Conservation (phyloP, 1,140 invertebrate species). For the Anagrus nilaparvatae region DNA sequence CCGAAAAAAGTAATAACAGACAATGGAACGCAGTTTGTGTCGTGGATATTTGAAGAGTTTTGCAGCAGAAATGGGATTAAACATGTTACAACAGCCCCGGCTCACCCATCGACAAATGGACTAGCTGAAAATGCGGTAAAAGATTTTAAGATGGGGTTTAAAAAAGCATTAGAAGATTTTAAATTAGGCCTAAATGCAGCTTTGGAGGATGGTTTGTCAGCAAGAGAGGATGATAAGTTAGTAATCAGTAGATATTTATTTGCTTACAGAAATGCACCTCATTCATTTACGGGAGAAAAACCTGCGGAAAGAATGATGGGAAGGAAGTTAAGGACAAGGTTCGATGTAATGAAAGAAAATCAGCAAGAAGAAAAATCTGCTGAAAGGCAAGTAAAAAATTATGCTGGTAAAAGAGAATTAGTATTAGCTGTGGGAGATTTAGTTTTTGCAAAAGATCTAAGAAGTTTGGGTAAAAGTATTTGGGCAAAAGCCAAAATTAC, state of each 20-base stretch:
- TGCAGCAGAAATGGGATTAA: slow-evolving; percentile 21
- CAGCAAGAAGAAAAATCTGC: too few relatives aligned
- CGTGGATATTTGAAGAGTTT: slow-evolving; percentile 20
- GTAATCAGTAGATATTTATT: slow-evolving; percentile 12
- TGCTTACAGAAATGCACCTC: slow-evolving; percentile 6
- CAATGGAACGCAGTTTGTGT: slow-evolving; percentile 20
- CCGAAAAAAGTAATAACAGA: slow-evolving; percentile 18
- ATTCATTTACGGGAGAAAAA: slow-evolving; percentile 10
- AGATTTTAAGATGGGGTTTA: slow-evolving; percentile 22
- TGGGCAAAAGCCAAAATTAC: too few relatives aligned
- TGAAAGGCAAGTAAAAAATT: slow-evolving; percentile 5
- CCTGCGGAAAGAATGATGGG: slow-evolving; percentile 13
- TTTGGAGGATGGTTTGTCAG: too few relatives aligned
- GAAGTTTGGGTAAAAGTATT: too few relatives aligned
- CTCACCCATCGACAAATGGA: slow-evolving; percentile 25
- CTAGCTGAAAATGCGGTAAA: slow-evolving; percentile 25
- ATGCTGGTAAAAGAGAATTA: not conserved
- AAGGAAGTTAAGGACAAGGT: slow-evolving; percentile 11
- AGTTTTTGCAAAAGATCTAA: too few relatives aligned
- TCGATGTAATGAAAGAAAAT: slow-evolving; percentile 8
- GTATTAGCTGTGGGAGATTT: too few relatives aligned
- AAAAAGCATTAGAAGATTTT: slow-evolving; percentile 12
- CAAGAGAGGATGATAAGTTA: slow-evolving; percentile 10
- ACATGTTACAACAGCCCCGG: slow-evolving; percentile 18
- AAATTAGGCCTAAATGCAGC: slow-evolving; percentile 2